Conservation (phyloP, 2,797 vertebrate genomes). For the Artibeus jamaicensis region DNA sequence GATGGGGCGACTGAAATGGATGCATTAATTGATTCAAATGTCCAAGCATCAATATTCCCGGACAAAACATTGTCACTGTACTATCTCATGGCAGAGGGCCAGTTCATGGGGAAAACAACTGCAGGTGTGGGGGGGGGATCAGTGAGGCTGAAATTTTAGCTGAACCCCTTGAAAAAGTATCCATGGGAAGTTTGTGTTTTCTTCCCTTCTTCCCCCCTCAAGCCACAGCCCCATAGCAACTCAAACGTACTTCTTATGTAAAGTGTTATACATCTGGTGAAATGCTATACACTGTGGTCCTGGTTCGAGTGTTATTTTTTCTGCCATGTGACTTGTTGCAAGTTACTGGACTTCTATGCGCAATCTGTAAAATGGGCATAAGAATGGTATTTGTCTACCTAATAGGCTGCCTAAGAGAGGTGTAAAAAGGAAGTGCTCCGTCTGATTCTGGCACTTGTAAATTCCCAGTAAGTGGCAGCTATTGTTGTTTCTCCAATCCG, state of each 20-base stretch:
- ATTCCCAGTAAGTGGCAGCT: not conserved
- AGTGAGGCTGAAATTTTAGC: not conserved
- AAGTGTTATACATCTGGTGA: not conserved
- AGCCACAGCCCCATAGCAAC: no score
- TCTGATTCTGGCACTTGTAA: not conserved
- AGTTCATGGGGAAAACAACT: not conserved
- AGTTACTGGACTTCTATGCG: not conserved
- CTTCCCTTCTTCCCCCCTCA: fast-evolving
- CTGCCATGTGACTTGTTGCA: not conserved
- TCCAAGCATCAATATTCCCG: not conserved
- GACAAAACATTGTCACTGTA: not conserved
- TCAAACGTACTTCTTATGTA: not conserved
- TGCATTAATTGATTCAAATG: conserved; percentile 41
- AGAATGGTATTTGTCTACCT: not conserved
- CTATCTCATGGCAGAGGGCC: not conserved
- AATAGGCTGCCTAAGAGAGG: not conserved
- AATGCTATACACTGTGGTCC: not conserved
- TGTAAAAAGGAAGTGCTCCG: not conserved
- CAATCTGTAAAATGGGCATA: not conserved
- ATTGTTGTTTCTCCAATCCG: not conserved
- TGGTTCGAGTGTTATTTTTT: not conserved
- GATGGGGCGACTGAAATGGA: not conserved
- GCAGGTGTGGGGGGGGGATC: not conserved
- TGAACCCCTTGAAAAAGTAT: not conserved
- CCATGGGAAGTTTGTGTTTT: not conserved